These are phyloP conservation scores for Rhabdophis nuchalis DNA, from an alignment of 2,797 vertebrate species.

Conservation along the genomic window DNA sequence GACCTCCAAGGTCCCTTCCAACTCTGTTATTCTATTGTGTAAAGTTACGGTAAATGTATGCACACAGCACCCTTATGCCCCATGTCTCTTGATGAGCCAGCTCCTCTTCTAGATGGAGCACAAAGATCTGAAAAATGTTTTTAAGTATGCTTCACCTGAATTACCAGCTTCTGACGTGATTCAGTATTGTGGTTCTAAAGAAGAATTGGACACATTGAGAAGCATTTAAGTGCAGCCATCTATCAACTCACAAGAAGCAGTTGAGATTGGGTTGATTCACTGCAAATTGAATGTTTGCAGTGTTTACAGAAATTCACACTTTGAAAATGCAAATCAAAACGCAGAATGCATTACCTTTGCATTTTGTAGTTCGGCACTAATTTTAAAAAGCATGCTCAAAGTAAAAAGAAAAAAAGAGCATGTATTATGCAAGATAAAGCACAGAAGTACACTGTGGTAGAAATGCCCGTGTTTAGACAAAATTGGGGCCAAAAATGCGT, in stretches of 20 bases:
- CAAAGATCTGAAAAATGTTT: background rate
- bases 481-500: background rate
- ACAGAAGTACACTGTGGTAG: background rate
- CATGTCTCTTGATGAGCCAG: background rate
- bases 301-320: background rate
- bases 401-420: background rate
- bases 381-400: background rate
- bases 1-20: no score
- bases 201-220: background rate
- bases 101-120: background rate
- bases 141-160: no score
- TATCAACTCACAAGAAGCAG: background rate
- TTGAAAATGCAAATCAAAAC: background rate
- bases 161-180: background rate
- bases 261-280: background rate
- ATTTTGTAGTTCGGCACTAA: background rate
- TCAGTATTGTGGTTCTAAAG: background rate
- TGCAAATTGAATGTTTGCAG: background rate
- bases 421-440: background rate
- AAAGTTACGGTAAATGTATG: background rate
- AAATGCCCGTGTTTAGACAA: background rate
- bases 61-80: background rate
- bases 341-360: background rate
- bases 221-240: background rate
- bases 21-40: no score